phyloP scores from a whole-genome alignment of 2,113 vertebrate species.

The Zosterops borbonicus region DNA sequence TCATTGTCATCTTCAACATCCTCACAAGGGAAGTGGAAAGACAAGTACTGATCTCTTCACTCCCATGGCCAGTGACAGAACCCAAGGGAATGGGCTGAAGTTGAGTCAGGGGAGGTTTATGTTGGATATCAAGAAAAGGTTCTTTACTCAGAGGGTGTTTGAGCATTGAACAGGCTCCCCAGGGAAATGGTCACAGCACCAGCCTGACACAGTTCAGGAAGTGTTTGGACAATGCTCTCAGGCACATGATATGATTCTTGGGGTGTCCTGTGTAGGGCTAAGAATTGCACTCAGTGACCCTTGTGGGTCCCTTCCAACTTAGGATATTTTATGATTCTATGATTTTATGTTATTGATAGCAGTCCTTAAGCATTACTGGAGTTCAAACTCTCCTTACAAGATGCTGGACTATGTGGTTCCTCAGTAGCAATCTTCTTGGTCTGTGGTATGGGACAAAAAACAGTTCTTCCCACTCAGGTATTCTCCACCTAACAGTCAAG shows the following conservation, averaged over 20 bases:
- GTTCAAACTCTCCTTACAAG: neutral
- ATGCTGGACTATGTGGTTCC: neutral
- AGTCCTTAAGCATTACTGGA: neutral
- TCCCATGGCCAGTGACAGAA: accelerated
- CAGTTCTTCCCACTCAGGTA: neutral
- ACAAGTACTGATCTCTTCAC: accelerated
- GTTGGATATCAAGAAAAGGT: accelerated
- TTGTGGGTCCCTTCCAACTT: neutral
- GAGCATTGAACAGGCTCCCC: neutral
- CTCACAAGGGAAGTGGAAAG: neutral
- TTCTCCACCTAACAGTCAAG: neutral
- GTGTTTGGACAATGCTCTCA: accelerated
- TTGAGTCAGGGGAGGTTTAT: accelerated
- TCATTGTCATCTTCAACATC: neutral
- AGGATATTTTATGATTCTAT: neutral
- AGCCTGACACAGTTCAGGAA: neutral
- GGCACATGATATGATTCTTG: neutral
- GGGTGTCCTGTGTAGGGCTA: neutral
- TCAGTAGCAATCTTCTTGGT: accelerated
- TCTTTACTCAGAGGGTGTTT: accelerated
- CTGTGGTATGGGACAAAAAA: neutral
- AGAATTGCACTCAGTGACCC: accelerated
- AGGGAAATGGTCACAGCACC: neutral
- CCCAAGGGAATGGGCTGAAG: accelerated
- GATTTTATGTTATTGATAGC: neutral